phyloP scores from a whole-genome alignment of 2,888 invertebrate species.

The Aleiodes testaceus region DNA sequence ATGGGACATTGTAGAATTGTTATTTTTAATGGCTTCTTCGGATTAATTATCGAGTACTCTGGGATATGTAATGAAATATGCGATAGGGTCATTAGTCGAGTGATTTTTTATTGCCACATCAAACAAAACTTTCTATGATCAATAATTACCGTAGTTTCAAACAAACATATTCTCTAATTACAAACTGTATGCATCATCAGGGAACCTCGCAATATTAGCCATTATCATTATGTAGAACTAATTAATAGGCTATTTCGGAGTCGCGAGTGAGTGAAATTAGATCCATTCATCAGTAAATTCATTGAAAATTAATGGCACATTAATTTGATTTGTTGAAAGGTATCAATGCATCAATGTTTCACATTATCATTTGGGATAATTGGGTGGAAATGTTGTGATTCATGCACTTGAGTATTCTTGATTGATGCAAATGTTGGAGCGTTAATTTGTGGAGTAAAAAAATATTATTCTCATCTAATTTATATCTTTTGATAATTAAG shows the following conservation, averaged over 20 bases:
- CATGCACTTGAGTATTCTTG: too few species aligned
- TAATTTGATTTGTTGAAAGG: not conserved
- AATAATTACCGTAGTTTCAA: not conserved
- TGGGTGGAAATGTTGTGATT: too few species aligned
- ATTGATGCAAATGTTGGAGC: too few species aligned
- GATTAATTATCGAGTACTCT: too few species aligned
- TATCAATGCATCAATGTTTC: not conserved
- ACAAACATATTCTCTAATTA: slow-evolving; percentile 14
- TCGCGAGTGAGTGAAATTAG: slow-evolving; percentile 12
- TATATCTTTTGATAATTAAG: too few species aligned
- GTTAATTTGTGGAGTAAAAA: too few species aligned
- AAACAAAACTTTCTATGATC: not conserved
- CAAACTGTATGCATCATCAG: slow-evolving; percentile 10
- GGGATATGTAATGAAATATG: not conserved
- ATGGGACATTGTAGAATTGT: too few species aligned
- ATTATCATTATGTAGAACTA: slow-evolving; percentile 13
- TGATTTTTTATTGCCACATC: not conserved
- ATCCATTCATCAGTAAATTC: slow-evolving; percentile 10
- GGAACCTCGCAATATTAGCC: not conserved
- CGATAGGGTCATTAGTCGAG: not conserved
- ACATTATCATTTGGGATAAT: not conserved
- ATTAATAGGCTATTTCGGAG: slow-evolving; percentile 4
- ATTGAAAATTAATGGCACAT: not conserved
- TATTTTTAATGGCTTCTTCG: too few species aligned
- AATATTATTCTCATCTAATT: too few species aligned